phyloP scores from a whole-genome alignment of 1,140 invertebrate species.

The Tenebrio molitor region DNA sequence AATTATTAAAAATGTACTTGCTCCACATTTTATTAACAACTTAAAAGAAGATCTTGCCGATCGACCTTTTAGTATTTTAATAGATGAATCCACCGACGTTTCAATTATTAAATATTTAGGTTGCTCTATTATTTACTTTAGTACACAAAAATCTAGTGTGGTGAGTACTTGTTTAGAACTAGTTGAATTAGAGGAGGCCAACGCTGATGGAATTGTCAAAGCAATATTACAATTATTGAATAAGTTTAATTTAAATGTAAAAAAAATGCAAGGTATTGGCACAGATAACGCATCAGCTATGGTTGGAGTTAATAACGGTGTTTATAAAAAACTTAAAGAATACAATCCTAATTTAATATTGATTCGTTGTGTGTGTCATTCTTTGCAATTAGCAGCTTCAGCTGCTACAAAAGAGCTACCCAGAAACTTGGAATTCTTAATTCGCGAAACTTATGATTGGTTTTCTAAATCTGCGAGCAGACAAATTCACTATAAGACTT shows the following conservation, averaged over 20 bases:
- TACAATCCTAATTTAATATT: slow-evolving; percentile 33
- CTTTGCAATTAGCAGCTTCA: slow-evolving; percentile 10
- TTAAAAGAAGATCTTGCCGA: slow-evolving; percentile 7
- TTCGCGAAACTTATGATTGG: too few relatives aligned
- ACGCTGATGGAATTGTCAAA: neutral
- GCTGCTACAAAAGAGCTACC: too few relatives aligned
- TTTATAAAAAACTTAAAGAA: slow-evolving; percentile 40
- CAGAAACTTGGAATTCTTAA: too few relatives aligned
- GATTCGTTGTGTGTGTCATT: slow-evolving; percentile 23
- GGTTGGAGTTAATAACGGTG: slow-evolving; percentile 38
- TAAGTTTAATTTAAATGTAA: slow-evolving; percentile 5
- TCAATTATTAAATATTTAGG: slow-evolving; percentile 21
- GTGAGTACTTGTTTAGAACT: slow-evolving; percentile 10
- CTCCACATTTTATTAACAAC: slow-evolving; percentile 1
- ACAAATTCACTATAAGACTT: too few relatives aligned
- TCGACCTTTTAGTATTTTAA: neutral
- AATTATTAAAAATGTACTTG: slow-evolving; percentile 19
- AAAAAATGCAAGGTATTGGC: slow-evolving; percentile 34
- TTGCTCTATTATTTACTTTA: slow-evolving; percentile 12
- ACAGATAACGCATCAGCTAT: slow-evolving; percentile 48
- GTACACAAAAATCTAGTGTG: neutral
- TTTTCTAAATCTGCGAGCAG: too few relatives aligned
- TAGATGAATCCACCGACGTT: slow-evolving; percentile 36
- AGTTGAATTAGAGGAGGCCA: neutral
- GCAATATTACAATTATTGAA: neutral